Evolutionary conservation across 2,113 vertebrate genomes (phyloP).

Genomic region (Brachypteracias leptosomus): DNA sequence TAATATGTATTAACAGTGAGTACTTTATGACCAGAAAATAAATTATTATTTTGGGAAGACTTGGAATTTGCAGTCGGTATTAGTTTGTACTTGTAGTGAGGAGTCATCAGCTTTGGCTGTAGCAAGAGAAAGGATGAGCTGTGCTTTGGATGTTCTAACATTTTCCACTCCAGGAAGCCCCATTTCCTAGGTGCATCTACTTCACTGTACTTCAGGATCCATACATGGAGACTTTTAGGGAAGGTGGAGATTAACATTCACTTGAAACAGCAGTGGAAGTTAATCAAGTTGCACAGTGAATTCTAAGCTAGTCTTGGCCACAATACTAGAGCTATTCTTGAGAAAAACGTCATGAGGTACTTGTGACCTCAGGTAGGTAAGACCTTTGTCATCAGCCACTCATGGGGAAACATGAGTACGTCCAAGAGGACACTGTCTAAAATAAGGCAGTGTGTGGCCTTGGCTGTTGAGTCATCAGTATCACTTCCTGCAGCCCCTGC

Average conservation of each 20-base stretch:
- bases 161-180: neutral
- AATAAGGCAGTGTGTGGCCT: constrained; percentile 53
- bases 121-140: neutral
- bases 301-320: neutral
- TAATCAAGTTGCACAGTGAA: neutral
- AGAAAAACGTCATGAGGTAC: constrained; percentile 37
- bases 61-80: neutral
- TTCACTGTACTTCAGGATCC: neutral
- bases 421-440: constrained; percentile 59
- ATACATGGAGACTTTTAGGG: neutral
- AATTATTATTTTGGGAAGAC: neutral
- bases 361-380: constrained; percentile 49
- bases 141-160: neutral
- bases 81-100: neutral
- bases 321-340: neutral
- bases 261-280: neutral
- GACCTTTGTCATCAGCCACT: constrained; percentile 62
- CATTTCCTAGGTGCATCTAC: neutral
- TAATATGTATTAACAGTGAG: neutral
- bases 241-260: neutral
- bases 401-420: constrained; percentile 58
- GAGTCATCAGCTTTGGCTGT: neutral
- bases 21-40: neutral
- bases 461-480: constrained; percentile 52
- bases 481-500: constrained; percentile 63